These are phyloP conservation scores for Amphiprion clarkii DNA, from an alignment of 2,797 vertebrate species.

Conservation along the genomic window DNA sequence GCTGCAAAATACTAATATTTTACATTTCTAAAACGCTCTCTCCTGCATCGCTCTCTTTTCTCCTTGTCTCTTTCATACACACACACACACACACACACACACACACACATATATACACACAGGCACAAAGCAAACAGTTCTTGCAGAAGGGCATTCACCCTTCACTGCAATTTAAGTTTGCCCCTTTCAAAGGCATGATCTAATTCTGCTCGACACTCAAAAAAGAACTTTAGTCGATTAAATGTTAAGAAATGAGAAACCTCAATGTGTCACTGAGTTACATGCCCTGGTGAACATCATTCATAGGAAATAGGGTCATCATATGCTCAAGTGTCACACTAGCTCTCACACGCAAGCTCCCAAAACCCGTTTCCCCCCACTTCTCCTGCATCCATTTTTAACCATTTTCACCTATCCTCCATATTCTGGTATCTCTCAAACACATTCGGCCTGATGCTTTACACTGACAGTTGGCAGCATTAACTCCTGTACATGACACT, in stretches of 20 bases:
- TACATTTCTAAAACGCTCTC: conserved; percentile 40
- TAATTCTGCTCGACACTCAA: conserved; percentile 76
- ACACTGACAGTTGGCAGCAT: conserved; percentile 30
- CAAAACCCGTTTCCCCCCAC: conserved; percentile 40
- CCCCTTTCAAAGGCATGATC: conserved; percentile 74
- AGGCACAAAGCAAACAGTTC: conserved; percentile 43
- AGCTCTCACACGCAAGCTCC: conserved; percentile 45
- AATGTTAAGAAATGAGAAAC: conserved; percentile 84
- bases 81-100: conserved; percentile 10
- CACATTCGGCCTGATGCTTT: conserved; percentile 12
- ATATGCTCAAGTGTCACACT: conserved; percentile 68
- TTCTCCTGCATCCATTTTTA: conserved; percentile 21
- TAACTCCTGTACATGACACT: conserved; percentile 29
- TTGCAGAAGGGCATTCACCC: conserved; percentile 45
- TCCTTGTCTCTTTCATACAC: not conserved
- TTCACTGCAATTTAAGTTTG: conserved; percentile 66
- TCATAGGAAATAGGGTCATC: conserved; percentile 81
- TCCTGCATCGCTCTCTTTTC: conserved; percentile 6
- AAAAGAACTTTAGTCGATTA: conserved; percentile 82
- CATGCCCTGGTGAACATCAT: conserved; percentile 82
- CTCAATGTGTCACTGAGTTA: conserved; percentile 83
- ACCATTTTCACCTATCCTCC: not conserved
- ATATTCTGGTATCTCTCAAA: not conserved
- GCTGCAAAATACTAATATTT: conserved; percentile 58
- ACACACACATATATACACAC: not conserved